Base-by-base conservation (phyloP, 2,888 invertebrate species). In the Caenorhabditis zanzibari region DNA sequence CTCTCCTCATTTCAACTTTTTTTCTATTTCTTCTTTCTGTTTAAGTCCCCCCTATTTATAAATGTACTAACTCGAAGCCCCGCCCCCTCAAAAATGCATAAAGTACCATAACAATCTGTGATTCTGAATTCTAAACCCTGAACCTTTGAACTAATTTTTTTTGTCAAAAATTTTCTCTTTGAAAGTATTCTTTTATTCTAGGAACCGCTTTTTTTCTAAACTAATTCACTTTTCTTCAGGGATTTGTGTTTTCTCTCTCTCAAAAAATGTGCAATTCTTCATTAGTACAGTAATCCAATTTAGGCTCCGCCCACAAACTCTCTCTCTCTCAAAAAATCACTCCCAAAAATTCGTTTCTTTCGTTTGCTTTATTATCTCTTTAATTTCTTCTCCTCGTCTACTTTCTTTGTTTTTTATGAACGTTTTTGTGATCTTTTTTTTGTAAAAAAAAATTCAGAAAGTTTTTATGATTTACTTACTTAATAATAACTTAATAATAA, bases 341-440 rank as follows among this genome's bases (percentile, higher is more conserved):
- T 41, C 59, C 66, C 76, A 58, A 76, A 64, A 76, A 58, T 76
- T 76, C 56, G 74, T 76, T 76, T 76, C 76, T 68, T 69, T 69
- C 76, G 68, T 76, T 76, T 76, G 76, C 76, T 76, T 76, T 76
- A 76, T 76, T 61, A 68, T 79, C 79, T 76, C 76, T 54, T 5
- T 10, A 14, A 16, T 44, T 41, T 68, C 24, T 41, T 14, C 16
- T 56, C 69, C 32, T 61, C 35, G 28, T 38, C 32, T 38, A 12
- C 49, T 59, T 71, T 74, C 26, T 64, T 52, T 49, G 26, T 44
- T 35, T 49, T 59, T 54, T 74, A 44, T 19, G 56, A 52, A 63
- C 52, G 41, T 59, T 35, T 47, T 32, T 32, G 38, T 38, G 38
- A 38, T 38, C 38, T 38, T 10, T 38, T 38, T 38, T 6, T 38